Conservation (phyloP, 1,140 invertebrate species). For the Acromyrmex heyeri region DNA sequence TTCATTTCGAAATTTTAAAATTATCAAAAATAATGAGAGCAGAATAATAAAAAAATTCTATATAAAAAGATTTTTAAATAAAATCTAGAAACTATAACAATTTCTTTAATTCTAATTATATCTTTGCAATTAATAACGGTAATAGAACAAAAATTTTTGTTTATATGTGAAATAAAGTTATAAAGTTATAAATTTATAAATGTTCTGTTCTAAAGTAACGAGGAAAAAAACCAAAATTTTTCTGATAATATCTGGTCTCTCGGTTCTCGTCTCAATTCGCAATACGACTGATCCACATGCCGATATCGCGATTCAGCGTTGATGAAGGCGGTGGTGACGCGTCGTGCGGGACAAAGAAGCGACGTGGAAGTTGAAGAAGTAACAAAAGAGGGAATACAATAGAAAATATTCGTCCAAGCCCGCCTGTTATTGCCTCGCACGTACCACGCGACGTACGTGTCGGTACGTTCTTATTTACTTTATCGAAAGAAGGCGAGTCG, state of each 20-base stretch:
- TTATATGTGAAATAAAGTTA: not conserved
- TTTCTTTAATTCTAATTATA: not conserved
- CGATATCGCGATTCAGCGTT: conserved; percentile 43
- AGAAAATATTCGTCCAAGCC: conserved; percentile 62
- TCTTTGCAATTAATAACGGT: not conserved
- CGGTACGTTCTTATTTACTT: conserved; percentile 72
- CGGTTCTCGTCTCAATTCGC: not conserved
- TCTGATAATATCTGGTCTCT: not conserved
- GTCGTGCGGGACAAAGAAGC: conserved; percentile 9
- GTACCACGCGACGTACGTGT: conserved; percentile 66
- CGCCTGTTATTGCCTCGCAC: conserved; percentile 63
- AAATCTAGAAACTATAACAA: not conserved
- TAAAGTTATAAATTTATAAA: not conserved
- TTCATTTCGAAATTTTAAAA: conserved; percentile 2
- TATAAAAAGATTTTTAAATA: not conserved
- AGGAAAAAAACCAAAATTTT: not conserved
- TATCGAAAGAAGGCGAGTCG: conserved; percentile 64
- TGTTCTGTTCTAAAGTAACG: not conserved
- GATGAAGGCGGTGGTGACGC: conserved; percentile 43
- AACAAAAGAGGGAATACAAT: conserved; percentile 61
- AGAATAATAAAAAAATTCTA: not conserved
- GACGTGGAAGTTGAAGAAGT: conserved; percentile 28
- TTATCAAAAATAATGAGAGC: not conserved
- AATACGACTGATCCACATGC: conserved; percentile 1
- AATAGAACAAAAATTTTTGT: not conserved